These are phyloP conservation scores for Pogonognathellus flavescens DNA, from an alignment of 1,140 invertebrate genomes.

Conservation along the genomic window DNA sequence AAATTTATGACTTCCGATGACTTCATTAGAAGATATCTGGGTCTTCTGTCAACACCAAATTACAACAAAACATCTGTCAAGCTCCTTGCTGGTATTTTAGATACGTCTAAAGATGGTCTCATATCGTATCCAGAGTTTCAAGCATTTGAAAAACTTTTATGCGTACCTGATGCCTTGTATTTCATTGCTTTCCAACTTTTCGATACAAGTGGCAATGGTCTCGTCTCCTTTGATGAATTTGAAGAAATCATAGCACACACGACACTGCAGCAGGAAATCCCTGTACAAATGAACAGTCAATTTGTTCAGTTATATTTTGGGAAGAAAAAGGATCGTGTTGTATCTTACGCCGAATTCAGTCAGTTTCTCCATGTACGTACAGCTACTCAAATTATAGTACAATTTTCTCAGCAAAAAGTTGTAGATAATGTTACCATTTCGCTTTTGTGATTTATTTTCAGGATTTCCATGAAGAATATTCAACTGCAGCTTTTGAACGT, in stretches of 20 bases:
- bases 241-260: conserved; percentile 52
- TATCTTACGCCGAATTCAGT: neutral
- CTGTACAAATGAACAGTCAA: conserved; percentile 8
- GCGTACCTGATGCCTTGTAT: conserved; percentile 96
- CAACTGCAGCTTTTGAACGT: conserved; percentile 78
- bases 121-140: conserved; percentile 98
- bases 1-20: conserved; percentile 91
- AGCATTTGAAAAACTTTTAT: conserved; percentile 95
- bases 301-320: conserved; percentile 19
- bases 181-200: conserved; percentile 81
- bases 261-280: conserved; percentile 41
- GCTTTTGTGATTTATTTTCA: conserved; percentile 67
- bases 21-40: conserved; percentile 92
- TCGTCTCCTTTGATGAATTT: conserved; percentile 53
- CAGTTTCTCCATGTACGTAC: conserved; percentile 24
- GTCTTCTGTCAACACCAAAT: conserved; percentile 82
- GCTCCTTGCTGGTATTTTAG: conserved; percentile 93
- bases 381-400: conserved; percentile 65
- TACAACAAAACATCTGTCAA: conserved; percentile 90
- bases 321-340: conserved; percentile 35
- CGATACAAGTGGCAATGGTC: conserved; percentile 35
- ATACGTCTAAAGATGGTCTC: conserved; percentile 97
- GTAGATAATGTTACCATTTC: too few species aligned
- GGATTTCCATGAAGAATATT: conserved; percentile 99
- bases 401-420: too few species aligned